Conservation (phyloP, 2,113 vertebrate genomes). For the Orcinus orca region DNA sequence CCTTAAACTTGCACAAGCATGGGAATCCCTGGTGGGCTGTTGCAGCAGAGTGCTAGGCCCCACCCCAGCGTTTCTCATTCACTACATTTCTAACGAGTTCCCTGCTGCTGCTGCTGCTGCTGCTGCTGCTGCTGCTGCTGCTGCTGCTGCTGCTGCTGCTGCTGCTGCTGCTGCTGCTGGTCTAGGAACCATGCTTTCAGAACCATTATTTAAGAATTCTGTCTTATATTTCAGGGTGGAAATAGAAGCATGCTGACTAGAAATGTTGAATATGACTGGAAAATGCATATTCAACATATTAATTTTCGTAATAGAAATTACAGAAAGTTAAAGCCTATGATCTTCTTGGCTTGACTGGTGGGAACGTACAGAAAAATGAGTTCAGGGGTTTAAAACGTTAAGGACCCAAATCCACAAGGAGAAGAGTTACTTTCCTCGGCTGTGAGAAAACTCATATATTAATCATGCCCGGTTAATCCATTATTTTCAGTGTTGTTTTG, state of each 20-base stretch:
- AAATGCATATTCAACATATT: not conserved
- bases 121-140: not conserved
- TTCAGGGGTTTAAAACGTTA: not conserved
- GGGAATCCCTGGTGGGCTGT: not conserved
- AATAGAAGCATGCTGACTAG: not conserved
- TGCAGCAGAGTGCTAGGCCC: not conserved
- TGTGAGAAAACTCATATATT: not conserved
- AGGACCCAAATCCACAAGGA: not conserved
- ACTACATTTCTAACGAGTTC: not conserved
- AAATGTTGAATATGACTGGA: not conserved
- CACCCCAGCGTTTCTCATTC: not conserved
- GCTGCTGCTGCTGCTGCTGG: not conserved
- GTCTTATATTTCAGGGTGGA: not conserved
- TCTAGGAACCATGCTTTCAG: not conserved
- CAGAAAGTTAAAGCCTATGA: not conserved
- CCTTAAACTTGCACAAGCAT: not conserved
- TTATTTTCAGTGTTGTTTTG: not conserved
- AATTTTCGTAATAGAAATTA: not conserved
- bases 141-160: not conserved
- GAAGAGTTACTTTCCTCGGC: not conserved
- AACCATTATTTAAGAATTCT: not conserved
- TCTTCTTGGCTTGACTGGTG: not conserved
- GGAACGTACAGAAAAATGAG: not conserved
- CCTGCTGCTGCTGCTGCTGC: too few relatives aligned
- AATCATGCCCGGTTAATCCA: slow-evolving; percentile 7